These are phyloP conservation scores for Drosophila meridionalis DNA, from an alignment of 2,888 invertebrate genomes.

Conservation along the genomic window DNA sequence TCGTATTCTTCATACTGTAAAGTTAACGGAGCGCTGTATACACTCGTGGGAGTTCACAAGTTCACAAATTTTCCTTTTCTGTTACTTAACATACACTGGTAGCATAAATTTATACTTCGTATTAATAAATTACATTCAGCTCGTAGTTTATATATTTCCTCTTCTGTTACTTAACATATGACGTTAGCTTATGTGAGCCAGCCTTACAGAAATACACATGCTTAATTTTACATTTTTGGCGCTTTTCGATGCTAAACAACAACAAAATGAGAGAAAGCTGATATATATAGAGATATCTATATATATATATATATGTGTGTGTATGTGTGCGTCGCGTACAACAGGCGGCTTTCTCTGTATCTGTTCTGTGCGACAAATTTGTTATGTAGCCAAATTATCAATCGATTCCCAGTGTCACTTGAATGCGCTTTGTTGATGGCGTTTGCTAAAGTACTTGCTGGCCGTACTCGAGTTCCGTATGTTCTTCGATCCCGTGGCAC, in stretches of 20 bases:
- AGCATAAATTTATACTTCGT: too few species aligned
- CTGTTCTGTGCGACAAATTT: not conserved
- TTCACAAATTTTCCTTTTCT: too few species aligned
- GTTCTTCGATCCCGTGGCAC: not conserved
- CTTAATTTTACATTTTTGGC: not conserved
- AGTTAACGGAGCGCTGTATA: not conserved
- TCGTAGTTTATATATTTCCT: not conserved
- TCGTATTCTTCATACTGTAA: not conserved
- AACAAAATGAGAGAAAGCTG: conserved; percentile 1
- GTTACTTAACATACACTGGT: too few species aligned
- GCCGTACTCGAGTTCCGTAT: not conserved
- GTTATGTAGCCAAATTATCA: not conserved
- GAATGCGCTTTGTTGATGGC: not conserved
- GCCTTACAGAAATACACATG: not conserved
- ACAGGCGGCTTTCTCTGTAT: not conserved
- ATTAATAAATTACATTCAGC: too few species aligned
- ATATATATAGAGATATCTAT: not conserved
- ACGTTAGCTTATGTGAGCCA: not conserved
- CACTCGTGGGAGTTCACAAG: not conserved
- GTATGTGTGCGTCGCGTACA: not conserved
- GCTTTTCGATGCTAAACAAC: not conserved
- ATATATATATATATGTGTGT: not conserved
- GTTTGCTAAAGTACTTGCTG: not conserved
- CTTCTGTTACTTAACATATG: not conserved
- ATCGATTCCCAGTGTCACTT: not conserved